phyloP scores from a whole-genome alignment of 2,888 invertebrate species.

The Lepidochitona cinerea region DNA sequence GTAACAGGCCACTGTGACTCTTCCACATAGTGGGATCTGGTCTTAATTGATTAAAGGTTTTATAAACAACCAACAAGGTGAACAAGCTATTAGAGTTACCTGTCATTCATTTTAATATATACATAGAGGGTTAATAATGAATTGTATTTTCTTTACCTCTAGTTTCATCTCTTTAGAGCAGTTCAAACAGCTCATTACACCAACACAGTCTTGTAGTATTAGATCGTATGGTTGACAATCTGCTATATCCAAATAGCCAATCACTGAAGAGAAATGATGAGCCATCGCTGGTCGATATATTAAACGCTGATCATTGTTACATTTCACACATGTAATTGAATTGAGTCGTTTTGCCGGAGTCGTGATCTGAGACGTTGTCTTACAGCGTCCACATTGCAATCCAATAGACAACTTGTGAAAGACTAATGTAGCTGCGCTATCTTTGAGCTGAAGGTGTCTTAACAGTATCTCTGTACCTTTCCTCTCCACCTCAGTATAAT shows the following conservation, averaged over 20 bases:
- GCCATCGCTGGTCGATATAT: constrained; percentile 61
- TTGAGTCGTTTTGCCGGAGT: constrained; percentile 54
- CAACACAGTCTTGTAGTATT: constrained; percentile 63
- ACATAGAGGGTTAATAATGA: no score
- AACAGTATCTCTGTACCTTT: constrained; percentile 67
- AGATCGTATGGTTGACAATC: constrained; percentile 68
- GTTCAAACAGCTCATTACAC: constrained; percentile 65
- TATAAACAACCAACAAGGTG: no score
- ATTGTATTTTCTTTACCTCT: constrained; percentile 49
- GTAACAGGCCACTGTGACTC: no score
- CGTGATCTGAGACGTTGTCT: constrained; percentile 53
- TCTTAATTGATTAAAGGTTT: no score
- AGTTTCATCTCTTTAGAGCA: constrained; percentile 65
- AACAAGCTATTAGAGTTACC: no score
- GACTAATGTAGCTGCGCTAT: constrained; percentile 59
- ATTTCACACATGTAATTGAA: constrained; percentile 59
- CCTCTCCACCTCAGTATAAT: constrained; percentile 32
- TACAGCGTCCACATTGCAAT: constrained; percentile 65
- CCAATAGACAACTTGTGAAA: constrained; percentile 54
- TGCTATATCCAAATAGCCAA: constrained; percentile 68
- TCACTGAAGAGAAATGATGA: constrained; percentile 62
- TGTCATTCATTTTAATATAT: no score
- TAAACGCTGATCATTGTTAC: constrained; percentile 53
- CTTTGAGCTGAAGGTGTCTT: constrained; percentile 59
- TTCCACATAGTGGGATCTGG: no score